These are phyloP conservation scores for Eira barbara DNA, from an alignment of 2,113 vertebrate species.

Conservation along the genomic window DNA sequence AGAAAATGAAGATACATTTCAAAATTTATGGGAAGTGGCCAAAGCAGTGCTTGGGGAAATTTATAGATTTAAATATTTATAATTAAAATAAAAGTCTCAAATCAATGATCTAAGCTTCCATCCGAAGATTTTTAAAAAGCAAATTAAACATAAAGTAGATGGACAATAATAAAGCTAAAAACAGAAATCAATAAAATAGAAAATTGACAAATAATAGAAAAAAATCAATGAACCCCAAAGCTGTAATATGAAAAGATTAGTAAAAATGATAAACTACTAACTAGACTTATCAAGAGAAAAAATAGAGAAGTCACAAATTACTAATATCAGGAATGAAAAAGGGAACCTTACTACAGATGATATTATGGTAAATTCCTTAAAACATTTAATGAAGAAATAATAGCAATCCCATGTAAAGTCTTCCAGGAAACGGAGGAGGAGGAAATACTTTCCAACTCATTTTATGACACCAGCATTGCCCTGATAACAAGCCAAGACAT, in stretches of 20 bases:
- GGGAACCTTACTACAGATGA: background rate
- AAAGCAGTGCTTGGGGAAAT: background rate
- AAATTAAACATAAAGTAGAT: background rate
- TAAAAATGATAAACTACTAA: background rate
- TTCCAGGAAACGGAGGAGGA: background rate
- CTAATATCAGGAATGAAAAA: background rate
- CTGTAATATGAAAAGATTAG: background rate
- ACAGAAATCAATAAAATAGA: background rate
- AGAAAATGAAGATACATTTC: slow-evolving; percentile 10
- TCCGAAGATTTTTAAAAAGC: background rate
- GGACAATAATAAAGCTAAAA: background rate
- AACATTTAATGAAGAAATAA: background rate
- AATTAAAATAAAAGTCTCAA: background rate
- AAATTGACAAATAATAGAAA: background rate
- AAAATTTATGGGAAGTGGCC: background rate
- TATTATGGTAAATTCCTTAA: background rate
- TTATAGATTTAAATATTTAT: background rate
- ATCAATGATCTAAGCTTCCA: background rate
- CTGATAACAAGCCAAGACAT: background rate
- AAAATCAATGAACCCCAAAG: background rate
- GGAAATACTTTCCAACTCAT: background rate
- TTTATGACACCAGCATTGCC: background rate
- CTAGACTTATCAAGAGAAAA: background rate
- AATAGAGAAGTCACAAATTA: background rate
- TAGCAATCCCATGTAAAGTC: background rate